Base-by-base conservation (phyloP, 1,140 invertebrate species). In the Brachionus plicatilis region DNA sequence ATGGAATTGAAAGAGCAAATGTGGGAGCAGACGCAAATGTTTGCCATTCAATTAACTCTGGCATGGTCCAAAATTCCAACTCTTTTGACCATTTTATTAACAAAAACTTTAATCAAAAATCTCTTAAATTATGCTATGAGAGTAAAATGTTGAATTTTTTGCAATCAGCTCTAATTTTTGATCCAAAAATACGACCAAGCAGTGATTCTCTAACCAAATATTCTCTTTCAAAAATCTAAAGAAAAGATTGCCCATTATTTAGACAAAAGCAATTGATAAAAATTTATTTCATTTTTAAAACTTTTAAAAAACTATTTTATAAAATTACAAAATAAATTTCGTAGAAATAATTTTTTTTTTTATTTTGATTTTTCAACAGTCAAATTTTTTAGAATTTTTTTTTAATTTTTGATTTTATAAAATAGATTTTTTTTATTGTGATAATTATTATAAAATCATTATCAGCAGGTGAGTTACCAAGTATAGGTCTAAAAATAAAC, bases 201-300 rank as follows among this genome's bases (percentile, higher is more conserved):
- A 76, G 72, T 29, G 72, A 76, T 76, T 47, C 24, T 11, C 14
- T 76, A n/a, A 76, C 50, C 45, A 76, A 76, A 50, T 17, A 20
- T 20, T 11, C 33, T 72, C 17, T 72, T 1, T 7, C 43, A 43
- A 68, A 33, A 47, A 33, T 33, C 29, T 33, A 33, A 33, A 33
- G 24, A 24, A 24, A 24, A 24, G 1, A 24, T 24, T 24, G 24
- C 1, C 24, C 24, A 24, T 1, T 1, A 1, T 24, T 1, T 24
- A 24, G 24, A 24, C 24, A 24, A 24, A 24, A 24, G 24, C 24
- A 24, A 24, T 24, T 24, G 24, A 24, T 24, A 24, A 24, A 24
- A 24, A 24, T 24, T 24, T 24, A 24, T 24, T 24, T 24, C 24
- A 1, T 24, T 24, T 24, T 24, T 24, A 24, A 24, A 24, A 1